Evolutionary conservation across 2,113 vertebrate species (phyloP).

Genomic region (Sclerurus mexicanus): DNA sequence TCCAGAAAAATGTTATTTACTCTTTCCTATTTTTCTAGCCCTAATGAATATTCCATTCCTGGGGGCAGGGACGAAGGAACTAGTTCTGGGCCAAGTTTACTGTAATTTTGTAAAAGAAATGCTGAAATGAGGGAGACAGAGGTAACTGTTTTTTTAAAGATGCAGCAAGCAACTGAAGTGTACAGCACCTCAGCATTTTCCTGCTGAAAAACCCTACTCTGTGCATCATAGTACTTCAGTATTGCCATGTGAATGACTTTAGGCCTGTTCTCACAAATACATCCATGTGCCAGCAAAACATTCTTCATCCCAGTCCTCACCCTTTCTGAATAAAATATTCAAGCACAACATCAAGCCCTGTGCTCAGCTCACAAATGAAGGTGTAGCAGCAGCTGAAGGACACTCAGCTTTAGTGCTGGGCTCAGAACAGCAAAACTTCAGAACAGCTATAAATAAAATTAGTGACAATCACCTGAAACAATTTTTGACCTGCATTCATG

Average conservation of each 20-base stretch:
- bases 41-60: not conserved
- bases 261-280: not conserved
- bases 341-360: not conserved
- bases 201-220: not conserved
- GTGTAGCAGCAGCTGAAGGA: not conserved
- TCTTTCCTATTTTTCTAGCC: not conserved
- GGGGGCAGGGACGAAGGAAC: not conserved
- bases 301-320: not conserved
- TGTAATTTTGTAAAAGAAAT: not conserved
- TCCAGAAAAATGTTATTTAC: not conserved
- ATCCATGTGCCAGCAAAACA: not conserved
- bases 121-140: not conserved
- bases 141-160: not conserved
- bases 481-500: not conserved
- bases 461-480: not conserved
- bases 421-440: not conserved
- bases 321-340: not conserved
- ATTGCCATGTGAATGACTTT: not conserved
- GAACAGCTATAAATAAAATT: not conserved
- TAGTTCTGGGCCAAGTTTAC: not conserved
- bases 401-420: not conserved
- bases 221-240: not conserved
- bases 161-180: not conserved
- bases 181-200: not conserved
- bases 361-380: not conserved